A percentile compares a stretch with the other conserved stretches of the same genome.
phyloP scores from a whole-genome alignment of 2,113 vertebrate species.

The Dasypus novemcinctus region DNA sequence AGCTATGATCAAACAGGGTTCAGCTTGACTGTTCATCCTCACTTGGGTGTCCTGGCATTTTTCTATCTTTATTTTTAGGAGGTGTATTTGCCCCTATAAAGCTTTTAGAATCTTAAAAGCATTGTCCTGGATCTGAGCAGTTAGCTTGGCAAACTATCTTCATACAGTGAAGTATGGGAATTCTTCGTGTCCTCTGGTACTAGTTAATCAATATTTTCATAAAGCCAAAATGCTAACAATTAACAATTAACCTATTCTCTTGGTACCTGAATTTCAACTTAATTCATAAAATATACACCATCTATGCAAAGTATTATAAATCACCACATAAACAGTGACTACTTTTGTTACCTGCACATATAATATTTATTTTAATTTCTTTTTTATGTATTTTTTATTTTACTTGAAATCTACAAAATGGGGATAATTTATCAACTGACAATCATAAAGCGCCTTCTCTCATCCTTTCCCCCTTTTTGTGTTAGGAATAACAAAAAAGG shows the following conservation, averaged over 20 bases:
- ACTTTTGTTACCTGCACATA: neutral
- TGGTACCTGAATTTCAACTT: neutral
- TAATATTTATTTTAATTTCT: neutral
- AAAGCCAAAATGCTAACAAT: neutral
- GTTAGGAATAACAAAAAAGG: constrained; percentile 17
- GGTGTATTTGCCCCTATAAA: neutral
- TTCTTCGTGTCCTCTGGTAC: neutral
- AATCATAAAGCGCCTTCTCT: neutral
- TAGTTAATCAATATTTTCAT: neutral
- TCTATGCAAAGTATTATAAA: neutral
- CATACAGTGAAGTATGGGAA: neutral
- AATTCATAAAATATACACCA: neutral
- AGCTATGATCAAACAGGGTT: neutral
- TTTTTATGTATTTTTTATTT: constrained; percentile 23
- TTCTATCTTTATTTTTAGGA: neutral
- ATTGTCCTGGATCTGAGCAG: neutral
- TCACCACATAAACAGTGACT: neutral
- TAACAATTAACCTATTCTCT: neutral
- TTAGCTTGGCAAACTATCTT: neutral
- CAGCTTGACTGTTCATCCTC: neutral
- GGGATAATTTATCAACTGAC: neutral
- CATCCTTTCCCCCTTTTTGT: neutral
- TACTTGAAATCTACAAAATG: neutral
- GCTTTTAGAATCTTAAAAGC: neutral
- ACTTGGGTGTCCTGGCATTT: neutral